These are phyloP conservation scores for Philaethria dido DNA, from an alignment of 2,888 invertebrate genomes.

Conservation along the genomic window DNA sequence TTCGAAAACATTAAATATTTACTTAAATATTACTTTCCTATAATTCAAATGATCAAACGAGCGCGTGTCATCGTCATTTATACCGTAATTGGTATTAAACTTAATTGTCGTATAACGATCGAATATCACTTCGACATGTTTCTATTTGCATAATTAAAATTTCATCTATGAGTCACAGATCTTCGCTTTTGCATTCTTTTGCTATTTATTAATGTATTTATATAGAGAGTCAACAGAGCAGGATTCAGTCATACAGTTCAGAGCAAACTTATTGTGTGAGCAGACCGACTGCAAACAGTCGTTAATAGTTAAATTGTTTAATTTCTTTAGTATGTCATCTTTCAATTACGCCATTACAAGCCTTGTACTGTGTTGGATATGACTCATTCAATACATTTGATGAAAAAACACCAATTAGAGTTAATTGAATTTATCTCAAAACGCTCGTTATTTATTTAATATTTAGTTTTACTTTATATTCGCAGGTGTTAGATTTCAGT, in stretches of 20 bases:
- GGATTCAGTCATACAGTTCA: background rate
- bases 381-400: slow-evolving; percentile 1
- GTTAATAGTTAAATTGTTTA: background rate
- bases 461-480: background rate
- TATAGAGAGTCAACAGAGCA: background rate
- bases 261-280: background rate
- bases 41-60: background rate
- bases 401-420: background rate
- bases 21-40: background rate
- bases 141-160: slow-evolving; percentile 9
- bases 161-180: slow-evolving; percentile 5
- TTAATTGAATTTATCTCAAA: slow-evolving; percentile 5
- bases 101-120: slow-evolving; percentile 4
- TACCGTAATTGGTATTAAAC: background rate
- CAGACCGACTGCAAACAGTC: background rate
- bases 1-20: background rate
- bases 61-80: background rate
- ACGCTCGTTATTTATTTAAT: background rate
- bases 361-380: background rate
- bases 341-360: slow-evolving; percentile 1
- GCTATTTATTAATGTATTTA: background rate
- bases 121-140: background rate
- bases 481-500: background rate
- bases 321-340: slow-evolving; percentile 14
- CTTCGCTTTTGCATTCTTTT: background rate